These are phyloP conservation scores for Chrysaora quinquecirrha DNA, from an alignment of 30 jellyfish, hydroid and myxozoan species.

Conservation along the genomic window DNA sequence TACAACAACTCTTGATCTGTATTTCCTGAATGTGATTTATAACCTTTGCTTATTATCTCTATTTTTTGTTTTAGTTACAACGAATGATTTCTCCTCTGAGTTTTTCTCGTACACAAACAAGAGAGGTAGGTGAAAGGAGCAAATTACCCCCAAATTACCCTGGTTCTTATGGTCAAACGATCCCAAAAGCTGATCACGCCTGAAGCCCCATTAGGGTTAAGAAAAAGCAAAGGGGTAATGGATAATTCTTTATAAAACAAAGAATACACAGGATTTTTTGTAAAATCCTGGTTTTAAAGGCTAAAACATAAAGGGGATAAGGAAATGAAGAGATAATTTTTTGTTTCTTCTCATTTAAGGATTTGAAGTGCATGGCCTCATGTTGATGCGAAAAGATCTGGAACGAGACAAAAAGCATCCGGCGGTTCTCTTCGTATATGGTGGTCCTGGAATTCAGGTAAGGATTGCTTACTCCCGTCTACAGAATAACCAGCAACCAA, in stretches of 20 bases:
- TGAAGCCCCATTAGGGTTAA: too few relatives aligned
- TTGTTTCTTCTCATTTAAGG: conserved; percentile 25
- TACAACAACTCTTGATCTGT: too few relatives aligned
- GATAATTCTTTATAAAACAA: too few relatives aligned
- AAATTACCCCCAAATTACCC: background rate
- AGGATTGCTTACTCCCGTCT: background rate
- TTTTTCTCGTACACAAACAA: conserved; percentile 26
- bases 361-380: conserved; percentile 64
- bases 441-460: conserved; percentile 98
- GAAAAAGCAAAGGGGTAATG: too few relatives aligned
- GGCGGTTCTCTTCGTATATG: conserved; percentile 82
- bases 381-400: conserved; percentile 62
- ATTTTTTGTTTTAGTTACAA: background rate
- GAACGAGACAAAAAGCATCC: conserved; percentile 69
- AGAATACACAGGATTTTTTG: too few relatives aligned
- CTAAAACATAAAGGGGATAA: too few relatives aligned
- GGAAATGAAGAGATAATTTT: too few relatives aligned
- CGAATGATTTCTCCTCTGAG: conserved; percentile 7
- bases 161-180: background rate
- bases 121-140: conserved; percentile 15
- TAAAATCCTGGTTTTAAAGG: too few relatives aligned
- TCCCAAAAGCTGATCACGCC: too few relatives aligned
- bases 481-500: background rate
- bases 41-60: too few relatives aligned
- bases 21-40: too few relatives aligned